Evolutionary conservation across 2,888 invertebrate genomes (phyloP).

Genomic region (Callyntrura guangdongensis): DNA sequence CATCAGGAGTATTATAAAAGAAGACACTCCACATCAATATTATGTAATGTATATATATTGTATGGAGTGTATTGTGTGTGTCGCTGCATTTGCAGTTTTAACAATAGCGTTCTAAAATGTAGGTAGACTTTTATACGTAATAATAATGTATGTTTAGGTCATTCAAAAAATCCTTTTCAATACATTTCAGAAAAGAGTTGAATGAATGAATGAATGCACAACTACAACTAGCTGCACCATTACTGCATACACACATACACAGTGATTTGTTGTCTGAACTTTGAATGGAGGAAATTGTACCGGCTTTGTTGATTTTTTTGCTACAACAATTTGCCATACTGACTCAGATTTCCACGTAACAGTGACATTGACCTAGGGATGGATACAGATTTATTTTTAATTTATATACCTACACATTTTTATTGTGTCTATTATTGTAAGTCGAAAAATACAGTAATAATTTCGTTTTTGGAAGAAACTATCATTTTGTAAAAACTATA

Average conservation of each 20-base stretch:
- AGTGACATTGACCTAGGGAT: conserved; percentile 65
- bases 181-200: conserved; percentile 75
- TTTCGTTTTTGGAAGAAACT: too few species aligned
- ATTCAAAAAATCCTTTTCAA: conserved; percentile 76
- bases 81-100: conserved; percentile 79
- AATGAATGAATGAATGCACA: conserved; percentile 76
- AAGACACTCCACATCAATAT: conserved; percentile 73
- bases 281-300: conserved; percentile 63
- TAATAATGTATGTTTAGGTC: conserved; percentile 75
- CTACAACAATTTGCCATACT: conserved; percentile 54
- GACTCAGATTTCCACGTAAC: conserved; percentile 45
- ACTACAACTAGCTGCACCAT: conserved; percentile 69
- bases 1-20: conserved; percentile 56
- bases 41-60: conserved; percentile 76
- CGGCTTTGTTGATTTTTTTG: conserved; percentile 65
- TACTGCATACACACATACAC: conserved; percentile 60
- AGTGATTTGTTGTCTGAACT: conserved; percentile 74
- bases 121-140: conserved; percentile 78
- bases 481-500: not conserved
- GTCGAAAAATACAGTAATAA: not conserved
- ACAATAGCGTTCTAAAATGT: conserved; percentile 78
- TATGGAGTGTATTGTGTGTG: conserved; percentile 76
- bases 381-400: not conserved
- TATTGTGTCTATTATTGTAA: not conserved
- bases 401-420: not conserved